phyloP scores from a whole-genome alignment of 2,888 invertebrate species.

The Plemyria rubiginata region DNA sequence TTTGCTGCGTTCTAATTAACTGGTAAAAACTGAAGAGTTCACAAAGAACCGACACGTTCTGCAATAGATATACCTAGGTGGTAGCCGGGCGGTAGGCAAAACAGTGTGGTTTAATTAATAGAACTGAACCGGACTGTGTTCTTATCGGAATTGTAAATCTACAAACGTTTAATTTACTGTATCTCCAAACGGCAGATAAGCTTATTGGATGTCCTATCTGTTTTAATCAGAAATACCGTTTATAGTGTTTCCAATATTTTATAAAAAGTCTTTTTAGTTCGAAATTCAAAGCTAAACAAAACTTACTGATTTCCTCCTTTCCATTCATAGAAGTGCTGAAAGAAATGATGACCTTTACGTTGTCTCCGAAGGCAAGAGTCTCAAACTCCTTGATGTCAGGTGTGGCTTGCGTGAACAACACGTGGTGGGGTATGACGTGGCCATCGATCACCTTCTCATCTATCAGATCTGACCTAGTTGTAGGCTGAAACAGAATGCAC shows the following conservation, averaged over 20 bases:
- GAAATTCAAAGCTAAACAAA: neutral
- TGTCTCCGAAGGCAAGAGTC: slow-evolving; percentile 93
- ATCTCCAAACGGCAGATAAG: slow-evolving; percentile 26
- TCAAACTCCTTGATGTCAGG: slow-evolving; percentile 89
- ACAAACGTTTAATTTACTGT: slow-evolving; percentile 32
- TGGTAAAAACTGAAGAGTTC: slow-evolving; percentile 8
- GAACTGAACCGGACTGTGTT: slow-evolving; percentile 22
- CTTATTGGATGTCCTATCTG: slow-evolving; percentile 21
- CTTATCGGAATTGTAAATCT: slow-evolving; percentile 41
- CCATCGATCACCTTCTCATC: slow-evolving; percentile 95
- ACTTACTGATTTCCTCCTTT: slow-evolving; percentile 87
- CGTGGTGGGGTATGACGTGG: slow-evolving; percentile 94
- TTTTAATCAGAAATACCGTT: slow-evolving; percentile 15
- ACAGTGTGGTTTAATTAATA: slow-evolving; percentile 36
- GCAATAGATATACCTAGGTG: slow-evolving; percentile 1
- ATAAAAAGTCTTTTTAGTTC: neutral
- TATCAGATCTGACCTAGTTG: slow-evolving; percentile 89
- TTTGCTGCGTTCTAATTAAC: neutral
- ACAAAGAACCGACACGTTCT: slow-evolving; percentile 7
- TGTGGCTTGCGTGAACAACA: slow-evolving; percentile 94
- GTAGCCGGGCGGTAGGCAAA: slow-evolving; percentile 21
- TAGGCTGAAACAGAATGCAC: slow-evolving; percentile 77
- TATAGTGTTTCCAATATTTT: slow-evolving; percentile 23
- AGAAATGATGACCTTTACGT: slow-evolving; percentile 92
- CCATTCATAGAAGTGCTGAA: slow-evolving; percentile 90